phyloP scores from a whole-genome alignment of 1,140 invertebrate genomes.

The Oryzaephilus surinamensis region DNA sequence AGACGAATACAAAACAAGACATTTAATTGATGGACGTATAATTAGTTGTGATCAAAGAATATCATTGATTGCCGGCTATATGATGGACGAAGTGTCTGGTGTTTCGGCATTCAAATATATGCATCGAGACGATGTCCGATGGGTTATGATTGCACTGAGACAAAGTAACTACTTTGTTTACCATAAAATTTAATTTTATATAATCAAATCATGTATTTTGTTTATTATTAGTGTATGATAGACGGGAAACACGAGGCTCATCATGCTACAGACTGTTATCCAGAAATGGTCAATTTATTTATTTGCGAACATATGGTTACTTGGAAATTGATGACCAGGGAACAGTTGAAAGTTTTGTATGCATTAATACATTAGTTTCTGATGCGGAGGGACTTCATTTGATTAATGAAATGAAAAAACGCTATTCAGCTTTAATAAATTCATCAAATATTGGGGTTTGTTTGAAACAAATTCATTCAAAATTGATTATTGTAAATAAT shows the following conservation, averaged over 20 bases:
- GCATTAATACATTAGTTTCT: conserved; percentile 68
- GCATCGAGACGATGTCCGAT: conserved; percentile 73
- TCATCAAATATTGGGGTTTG: conserved; percentile 7
- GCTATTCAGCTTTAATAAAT: conserved; percentile 52
- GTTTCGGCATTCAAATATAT: conserved; percentile 75
- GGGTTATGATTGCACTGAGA: conserved; percentile 69
- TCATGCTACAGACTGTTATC: conserved; percentile 72
- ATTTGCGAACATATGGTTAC: conserved; percentile 65
- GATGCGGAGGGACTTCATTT: conserved; percentile 57
- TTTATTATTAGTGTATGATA: conserved; percentile 64
- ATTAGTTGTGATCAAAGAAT: conserved; percentile 78
- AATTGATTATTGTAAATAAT: background rate
- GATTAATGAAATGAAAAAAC: conserved; percentile 60
- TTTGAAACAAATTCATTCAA: background rate
- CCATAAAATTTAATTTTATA: background rate
- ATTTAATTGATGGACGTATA: conserved; percentile 72
- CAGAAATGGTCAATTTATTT: conserved; percentile 68
- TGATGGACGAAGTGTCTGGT: conserved; percentile 71
- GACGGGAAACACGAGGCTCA: conserved; percentile 57
- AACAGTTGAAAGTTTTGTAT: conserved; percentile 69
- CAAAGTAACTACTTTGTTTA: conserved; percentile 56
- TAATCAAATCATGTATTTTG: background rate
- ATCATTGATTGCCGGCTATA: conserved; percentile 71
- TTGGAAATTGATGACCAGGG: conserved; percentile 64
- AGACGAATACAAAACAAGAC: conserved; percentile 76